These are phyloP conservation scores for Parnassius mnemosyne DNA, from an alignment of 2,888 invertebrate species.

Conservation along the genomic window DNA sequence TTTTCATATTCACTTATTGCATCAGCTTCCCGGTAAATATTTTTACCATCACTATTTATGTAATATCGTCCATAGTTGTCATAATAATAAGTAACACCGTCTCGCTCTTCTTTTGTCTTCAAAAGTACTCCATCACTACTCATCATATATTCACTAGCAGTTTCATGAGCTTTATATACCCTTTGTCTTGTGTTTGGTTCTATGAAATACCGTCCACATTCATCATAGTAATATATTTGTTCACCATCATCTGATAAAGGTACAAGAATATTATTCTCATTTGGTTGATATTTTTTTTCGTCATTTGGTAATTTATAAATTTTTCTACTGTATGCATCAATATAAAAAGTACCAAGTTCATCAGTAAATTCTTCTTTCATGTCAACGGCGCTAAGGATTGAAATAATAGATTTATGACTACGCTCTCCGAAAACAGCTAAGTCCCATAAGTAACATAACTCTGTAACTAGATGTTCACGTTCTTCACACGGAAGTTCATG, in stretches of 20 bases:
- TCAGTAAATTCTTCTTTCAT: slow-evolving; percentile 65
- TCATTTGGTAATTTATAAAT: slow-evolving; percentile 60
- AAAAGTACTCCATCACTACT: slow-evolving; percentile 60
- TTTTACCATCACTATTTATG: slow-evolving; percentile 60
- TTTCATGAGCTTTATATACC: slow-evolving; percentile 63
- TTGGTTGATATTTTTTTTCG: slow-evolving; percentile 56
- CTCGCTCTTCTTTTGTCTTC: slow-evolving; percentile 62
- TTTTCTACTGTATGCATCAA: slow-evolving; percentile 66
- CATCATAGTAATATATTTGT: slow-evolving; percentile 66
- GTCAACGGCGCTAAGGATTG: slow-evolving; percentile 64
- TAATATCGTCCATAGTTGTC: slow-evolving; percentile 71
- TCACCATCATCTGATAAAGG: slow-evolving; percentile 58
- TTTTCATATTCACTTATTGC: slow-evolving; percentile 68
- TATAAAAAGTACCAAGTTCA: slow-evolving; percentile 60
- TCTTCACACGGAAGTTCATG: slow-evolving; percentile 55
- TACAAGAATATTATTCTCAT: slow-evolving; percentile 62
- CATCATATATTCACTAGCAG: slow-evolving; percentile 71
- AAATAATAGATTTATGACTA: slow-evolving; percentile 63
- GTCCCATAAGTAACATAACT: slow-evolving; percentile 67
- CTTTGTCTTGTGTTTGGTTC: slow-evolving; percentile 56
- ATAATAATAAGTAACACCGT: slow-evolving; percentile 61
- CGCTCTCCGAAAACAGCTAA: slow-evolving; percentile 58
- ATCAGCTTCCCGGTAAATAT: slow-evolving; percentile 65
- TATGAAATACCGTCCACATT: slow-evolving; percentile 68
- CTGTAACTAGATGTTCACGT: slow-evolving; percentile 63